Evolutionary conservation across 2,888 invertebrate genomes (phyloP), one percentile per base, ranked within the genome.

Genomic region (Nysson spinosus): DNA sequence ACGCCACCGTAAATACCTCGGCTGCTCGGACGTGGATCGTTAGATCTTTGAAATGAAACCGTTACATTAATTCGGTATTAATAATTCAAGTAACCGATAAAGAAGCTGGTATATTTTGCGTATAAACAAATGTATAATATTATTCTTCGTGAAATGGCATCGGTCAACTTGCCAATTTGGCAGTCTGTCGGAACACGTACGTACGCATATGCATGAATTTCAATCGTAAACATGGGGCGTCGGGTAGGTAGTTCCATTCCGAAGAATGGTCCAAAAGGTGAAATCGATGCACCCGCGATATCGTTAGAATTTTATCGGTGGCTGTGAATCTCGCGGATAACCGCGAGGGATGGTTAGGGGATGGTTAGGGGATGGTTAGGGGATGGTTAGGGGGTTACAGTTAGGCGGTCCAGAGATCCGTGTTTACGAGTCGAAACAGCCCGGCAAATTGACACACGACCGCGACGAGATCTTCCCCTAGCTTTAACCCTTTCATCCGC

Each of bases 341-440:
- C 70, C 73, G 67, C 67, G 49, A 44, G 19, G 51, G 44, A 65
- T 49, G 39, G 56, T 55, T n/a, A n/a, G n/a, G n/a, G n/a, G n/a
- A n/a, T n/a, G n/a, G n/a, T n/a, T n/a, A 20, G 16, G 26, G 34
- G 17, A n/a, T n/a, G n/a, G n/a, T n/a, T n/a, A n/a, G n/a, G n/a
- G n/a, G n/a, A n/a, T n/a, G n/a, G n/a, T n/a, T n/a, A n/a, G n/a
- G n/a, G n/a, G n/a, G n/a, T 37, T 64, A 63, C 32, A 65, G 72
- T 66, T 72, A 72, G n/a, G n/a, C 60, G 72, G 55, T 32, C 54
- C 28, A 47, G 55, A 56, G 54, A 67, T 67, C 56, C 65, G 65
- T 73, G 74, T 73, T 74, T 74, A 73, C 74, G 71, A 68, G 68
- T 55, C 57, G 30, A 65, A 74, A 73, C 73, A 68, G 65, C 54